Conservation (phyloP, 30 jellyfish, hydroid and myxozoan genomes). For the Haliclystus octoradiatus region DNA sequence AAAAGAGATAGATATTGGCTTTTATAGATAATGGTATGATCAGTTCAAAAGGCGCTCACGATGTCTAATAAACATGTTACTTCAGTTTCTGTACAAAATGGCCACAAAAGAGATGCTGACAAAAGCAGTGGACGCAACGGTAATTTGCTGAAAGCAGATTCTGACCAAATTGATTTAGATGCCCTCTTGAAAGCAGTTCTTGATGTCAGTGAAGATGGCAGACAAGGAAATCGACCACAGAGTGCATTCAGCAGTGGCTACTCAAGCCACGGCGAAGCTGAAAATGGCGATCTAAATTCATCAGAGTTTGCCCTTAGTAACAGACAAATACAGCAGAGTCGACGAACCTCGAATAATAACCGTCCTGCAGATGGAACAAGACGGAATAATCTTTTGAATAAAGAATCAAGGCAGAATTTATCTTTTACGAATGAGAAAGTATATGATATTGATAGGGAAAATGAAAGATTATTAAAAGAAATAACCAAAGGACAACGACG, state of each 20-base stretch:
- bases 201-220: conserved; percentile 23
- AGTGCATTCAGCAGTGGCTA: not conserved
- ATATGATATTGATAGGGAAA: conserved; percentile 69
- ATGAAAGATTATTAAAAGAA: conserved; percentile 64
- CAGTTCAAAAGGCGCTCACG: too few species aligned
- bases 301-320: too few species aligned
- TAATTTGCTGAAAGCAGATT: conserved; percentile 53
- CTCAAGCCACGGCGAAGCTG: not conserved
- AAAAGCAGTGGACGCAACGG: too few species aligned
- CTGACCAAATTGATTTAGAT: conserved; percentile 64
- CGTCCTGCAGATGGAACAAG: not conserved
- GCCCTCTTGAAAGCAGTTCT: conserved; percentile 55
- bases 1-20: too few species aligned
- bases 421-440: conserved; percentile 77
- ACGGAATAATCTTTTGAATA: not conserved
- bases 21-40: too few species aligned
- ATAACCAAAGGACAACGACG: conserved; percentile 27
- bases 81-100: too few species aligned
- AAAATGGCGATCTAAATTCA: too few species aligned
- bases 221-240: not conserved
- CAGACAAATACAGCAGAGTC: not conserved
- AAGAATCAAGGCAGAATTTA: conserved; percentile 26
- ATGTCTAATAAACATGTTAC: too few species aligned
- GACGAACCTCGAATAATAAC: not conserved
- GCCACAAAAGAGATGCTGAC: too few species aligned